Base-by-base conservation (phyloP, 2,797 vertebrate species). In the Apogon hyalosoma region DNA sequence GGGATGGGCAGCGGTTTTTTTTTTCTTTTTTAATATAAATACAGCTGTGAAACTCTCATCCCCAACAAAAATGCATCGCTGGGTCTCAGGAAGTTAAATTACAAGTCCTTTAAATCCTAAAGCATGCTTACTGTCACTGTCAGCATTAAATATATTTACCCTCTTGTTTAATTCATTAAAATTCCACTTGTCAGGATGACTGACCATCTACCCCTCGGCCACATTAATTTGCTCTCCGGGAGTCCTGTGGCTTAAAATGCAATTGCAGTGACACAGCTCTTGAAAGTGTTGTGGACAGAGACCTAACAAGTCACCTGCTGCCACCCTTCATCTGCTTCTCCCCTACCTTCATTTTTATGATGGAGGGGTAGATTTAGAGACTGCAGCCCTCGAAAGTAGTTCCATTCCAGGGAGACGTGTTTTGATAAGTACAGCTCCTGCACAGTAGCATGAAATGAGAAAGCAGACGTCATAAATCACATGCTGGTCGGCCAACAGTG, bases 381-480 rank as follows among this genome's bases (percentile, higher is more conserved):
- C 63, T 41, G 47, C 77, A 50, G 69, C 48, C 40, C 69, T 69
- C 65, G 36, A 39, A 56, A 63, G 77, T 14, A 36, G 61, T 18
- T 59, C 18, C 39, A 43, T 56, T 73, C 54, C 51, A 16, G 63
- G 28, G 60, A 59, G 73, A 75, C 61, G 2, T 55, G 59, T 61
- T 45, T 59, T 63, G 56, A 79, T 72, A 52, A 80, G 62, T 66
- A 58, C 60, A 59, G 78, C 79, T 82, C 43, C 42, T 1, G 16
- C 55, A 40, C 47, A 41, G 76, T 4, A 12, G 66, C 68, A 56
- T 68, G 57, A 87, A 79, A 80, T 67, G 75, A 87, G 83, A 80
- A 84, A 75, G 63, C 55, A 82, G 85, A 81, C 59, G 56, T 89
- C 85, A 80, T 77, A 67, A 69, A 76, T 77, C 60, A 66, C 5